phyloP scores from a whole-genome alignment of 2,113 vertebrate species.

The Phaetusa simplex region DNA sequence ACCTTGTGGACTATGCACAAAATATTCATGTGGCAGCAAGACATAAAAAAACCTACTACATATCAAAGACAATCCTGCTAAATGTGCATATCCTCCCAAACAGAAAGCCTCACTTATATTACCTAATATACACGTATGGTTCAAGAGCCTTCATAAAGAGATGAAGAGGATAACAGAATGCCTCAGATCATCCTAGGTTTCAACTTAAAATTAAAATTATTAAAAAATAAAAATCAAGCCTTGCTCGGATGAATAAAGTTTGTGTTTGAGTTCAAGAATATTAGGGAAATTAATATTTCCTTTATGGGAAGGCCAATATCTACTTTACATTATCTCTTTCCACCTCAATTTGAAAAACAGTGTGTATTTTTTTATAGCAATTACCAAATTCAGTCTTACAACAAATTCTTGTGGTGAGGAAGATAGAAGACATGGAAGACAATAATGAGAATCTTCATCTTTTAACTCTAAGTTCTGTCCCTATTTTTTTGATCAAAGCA shows the following conservation, averaged over 20 bases:
- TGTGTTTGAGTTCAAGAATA: not conserved
- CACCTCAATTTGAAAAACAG: not conserved
- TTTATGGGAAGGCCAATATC: not conserved
- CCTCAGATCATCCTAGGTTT: not conserved
- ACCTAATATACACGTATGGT: not conserved
- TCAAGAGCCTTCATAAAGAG: not conserved
- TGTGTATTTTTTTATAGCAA: not conserved
- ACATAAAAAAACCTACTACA: rapidly evolving
- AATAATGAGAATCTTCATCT: not conserved
- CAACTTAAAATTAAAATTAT: not conserved
- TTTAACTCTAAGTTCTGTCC: not conserved
- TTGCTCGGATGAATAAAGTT: not conserved
- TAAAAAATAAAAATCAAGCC: not conserved
- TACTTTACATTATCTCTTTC: not conserved
- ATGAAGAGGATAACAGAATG: not conserved
- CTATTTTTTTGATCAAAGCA: not conserved
- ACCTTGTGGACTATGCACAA: not conserved
- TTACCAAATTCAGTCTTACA: not conserved
- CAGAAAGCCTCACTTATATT: not conserved
- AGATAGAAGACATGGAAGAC: not conserved
- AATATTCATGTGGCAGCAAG: not conserved
- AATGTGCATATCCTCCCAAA: not conserved
- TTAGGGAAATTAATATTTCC: not conserved
- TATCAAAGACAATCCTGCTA: not conserved
- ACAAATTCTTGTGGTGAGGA: rapidly evolving